phyloP scores from a whole-genome alignment of 2,888 invertebrate genomes.

The Drosophila prolongata region DNA sequence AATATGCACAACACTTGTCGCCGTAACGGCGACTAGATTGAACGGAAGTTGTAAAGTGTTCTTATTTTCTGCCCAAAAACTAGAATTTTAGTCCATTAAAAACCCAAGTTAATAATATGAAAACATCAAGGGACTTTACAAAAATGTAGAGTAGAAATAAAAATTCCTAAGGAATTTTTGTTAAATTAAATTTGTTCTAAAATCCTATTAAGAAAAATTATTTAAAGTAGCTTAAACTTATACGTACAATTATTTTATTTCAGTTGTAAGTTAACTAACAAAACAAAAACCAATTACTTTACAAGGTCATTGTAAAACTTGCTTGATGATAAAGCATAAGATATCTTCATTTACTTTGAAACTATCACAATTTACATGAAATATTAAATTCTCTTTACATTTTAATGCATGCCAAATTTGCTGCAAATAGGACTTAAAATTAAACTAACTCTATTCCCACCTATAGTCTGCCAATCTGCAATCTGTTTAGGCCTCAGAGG shows the following conservation, averaged over 20 bases:
- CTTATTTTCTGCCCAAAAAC: neutral
- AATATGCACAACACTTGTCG: slow-evolving; percentile 64
- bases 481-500: slow-evolving; percentile 24
- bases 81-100: too few relatives aligned
- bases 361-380: neutral
- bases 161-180: too few relatives aligned
- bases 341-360: neutral
- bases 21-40: slow-evolving; percentile 34
- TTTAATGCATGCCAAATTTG: slow-evolving; percentile 9
- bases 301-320: neutral
- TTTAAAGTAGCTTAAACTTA: too few relatives aligned
- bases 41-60: slow-evolving; percentile 28
- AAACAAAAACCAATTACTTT: too few relatives aligned
- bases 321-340: too few relatives aligned
- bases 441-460: slow-evolving; percentile 28
- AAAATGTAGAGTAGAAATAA: too few relatives aligned
- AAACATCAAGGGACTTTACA: neutral
- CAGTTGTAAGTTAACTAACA: too few relatives aligned
- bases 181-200: too few relatives aligned
- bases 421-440: slow-evolving; percentile 22
- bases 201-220: too few relatives aligned
- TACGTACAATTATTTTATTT: too few relatives aligned
- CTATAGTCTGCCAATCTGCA: slow-evolving; percentile 38
- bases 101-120: neutral
- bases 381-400: neutral